These are phyloP conservation scores for Rosalia funebris DNA, from an alignment of 2,888 invertebrate species.

Conservation along the genomic window DNA sequence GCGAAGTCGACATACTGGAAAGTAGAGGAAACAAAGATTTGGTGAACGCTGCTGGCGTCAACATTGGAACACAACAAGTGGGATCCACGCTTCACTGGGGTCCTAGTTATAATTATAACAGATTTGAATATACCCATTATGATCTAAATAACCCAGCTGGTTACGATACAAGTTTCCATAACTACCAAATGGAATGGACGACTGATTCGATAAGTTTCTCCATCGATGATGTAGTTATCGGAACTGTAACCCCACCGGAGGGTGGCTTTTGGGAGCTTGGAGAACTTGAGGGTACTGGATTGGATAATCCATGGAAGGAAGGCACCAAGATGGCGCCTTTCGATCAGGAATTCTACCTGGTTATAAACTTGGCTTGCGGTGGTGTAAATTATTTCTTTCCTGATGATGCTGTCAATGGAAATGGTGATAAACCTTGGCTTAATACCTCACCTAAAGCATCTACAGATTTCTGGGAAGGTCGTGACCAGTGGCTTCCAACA, in stretches of 20 bases:
- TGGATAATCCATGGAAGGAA: constrained; percentile 69
- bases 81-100: constrained; percentile 76
- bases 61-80: constrained; percentile 69
- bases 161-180: constrained; percentile 70
- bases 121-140: constrained; percentile 65
- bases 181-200: constrained; percentile 76
- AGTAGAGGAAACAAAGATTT: constrained; percentile 71
- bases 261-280: constrained; percentile 76
- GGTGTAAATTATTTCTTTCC: constrained; percentile 73
- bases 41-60: constrained; percentile 27
- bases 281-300: constrained; percentile 65
- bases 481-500: constrained; percentile 67
- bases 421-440: constrained; percentile 71
- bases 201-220: constrained; percentile 66
- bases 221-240: constrained; percentile 67
- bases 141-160: constrained; percentile 59
- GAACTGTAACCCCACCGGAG: constrained; percentile 65
- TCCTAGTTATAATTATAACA: constrained; percentile 68
- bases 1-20: constrained; percentile 78
- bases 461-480: constrained; percentile 72
- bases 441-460: constrained; percentile 62
- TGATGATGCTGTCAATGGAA: constrained; percentile 66
- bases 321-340: constrained; percentile 72
- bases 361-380: constrained; percentile 68
- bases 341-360: constrained; percentile 73